These are phyloP conservation scores for Poeciliopsis infans DNA, from an alignment of 2,797 vertebrate genomes.

Conservation along the genomic window DNA sequence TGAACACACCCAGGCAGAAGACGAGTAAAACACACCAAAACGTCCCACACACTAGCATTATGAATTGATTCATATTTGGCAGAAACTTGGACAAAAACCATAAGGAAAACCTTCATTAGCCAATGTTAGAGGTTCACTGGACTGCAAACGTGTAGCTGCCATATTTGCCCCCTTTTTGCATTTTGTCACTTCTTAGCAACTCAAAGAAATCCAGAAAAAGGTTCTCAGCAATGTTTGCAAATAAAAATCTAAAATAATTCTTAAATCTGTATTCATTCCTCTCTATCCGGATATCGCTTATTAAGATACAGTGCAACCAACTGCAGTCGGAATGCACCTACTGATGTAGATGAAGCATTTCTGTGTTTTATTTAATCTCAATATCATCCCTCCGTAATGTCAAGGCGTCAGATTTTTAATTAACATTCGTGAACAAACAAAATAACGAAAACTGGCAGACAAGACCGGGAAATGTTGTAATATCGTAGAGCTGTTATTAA, in stretches of 20 bases:
- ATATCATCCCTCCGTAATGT: not conserved
- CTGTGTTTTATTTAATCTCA: not conserved
- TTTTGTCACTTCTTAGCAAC: not conserved
- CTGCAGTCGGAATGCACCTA: not conserved
- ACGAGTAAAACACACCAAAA: conserved; percentile 29
- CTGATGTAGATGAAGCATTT: not conserved
- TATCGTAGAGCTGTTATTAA: no score
- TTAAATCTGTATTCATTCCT: not conserved
- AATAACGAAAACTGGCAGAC: not conserved
- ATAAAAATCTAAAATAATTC: not conserved
- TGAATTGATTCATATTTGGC: conserved; percentile 11
- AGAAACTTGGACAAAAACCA: not conserved
- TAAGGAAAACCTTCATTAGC: conserved; percentile 11
- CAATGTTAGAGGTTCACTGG: not conserved
- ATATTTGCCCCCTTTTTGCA: not conserved
- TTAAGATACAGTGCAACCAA: not conserved
- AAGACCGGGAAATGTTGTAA: not conserved
- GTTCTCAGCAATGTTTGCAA: not conserved
- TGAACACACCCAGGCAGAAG: conserved; percentile 22
- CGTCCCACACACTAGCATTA: conserved; percentile 22
- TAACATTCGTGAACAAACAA: not conserved
- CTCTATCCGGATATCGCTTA: not conserved
- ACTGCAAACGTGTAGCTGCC: not conserved
- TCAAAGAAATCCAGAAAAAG: not conserved
- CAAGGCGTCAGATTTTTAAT: not conserved